Evolutionary conservation across 2,113 vertebrate species (phyloP).

Genomic region (Glaucomys volans): DNA sequence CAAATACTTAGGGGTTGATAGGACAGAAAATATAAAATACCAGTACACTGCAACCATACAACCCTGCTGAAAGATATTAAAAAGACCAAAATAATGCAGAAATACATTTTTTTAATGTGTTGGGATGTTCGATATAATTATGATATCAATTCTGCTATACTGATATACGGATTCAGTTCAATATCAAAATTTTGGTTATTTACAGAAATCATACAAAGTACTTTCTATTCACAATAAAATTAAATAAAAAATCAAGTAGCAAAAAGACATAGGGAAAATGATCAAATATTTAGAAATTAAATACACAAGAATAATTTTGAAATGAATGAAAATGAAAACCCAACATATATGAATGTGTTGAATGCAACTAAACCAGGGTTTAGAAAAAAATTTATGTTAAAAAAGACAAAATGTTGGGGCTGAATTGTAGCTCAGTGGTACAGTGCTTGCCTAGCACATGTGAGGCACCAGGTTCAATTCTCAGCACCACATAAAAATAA

Average conservation of each 20-base stretch:
- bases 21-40: background rate
- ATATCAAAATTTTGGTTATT: background rate
- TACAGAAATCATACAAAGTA: background rate
- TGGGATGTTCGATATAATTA: background rate
- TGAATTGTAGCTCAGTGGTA: too few species aligned
- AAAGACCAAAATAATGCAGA: background rate
- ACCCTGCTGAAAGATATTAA: background rate
- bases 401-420: background rate
- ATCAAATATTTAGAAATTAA: background rate
- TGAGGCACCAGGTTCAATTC: too few species aligned
- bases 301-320: background rate
- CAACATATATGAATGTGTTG: too few species aligned
- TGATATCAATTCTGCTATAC: background rate
- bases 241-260: background rate
- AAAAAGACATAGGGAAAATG: background rate
- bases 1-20: too few species aligned
- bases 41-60: background rate
- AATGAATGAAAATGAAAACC: too few species aligned
- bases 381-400: background rate
- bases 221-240: background rate
- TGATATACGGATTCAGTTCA: background rate
- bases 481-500: too few species aligned
- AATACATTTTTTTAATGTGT: background rate
- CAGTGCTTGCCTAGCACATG: too few species aligned
- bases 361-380: too few species aligned